Evolutionary conservation across 2,113 vertebrate species (phyloP), one percentile per base, ranked within the genome.

Genomic region (Origma solitaria): DNA sequence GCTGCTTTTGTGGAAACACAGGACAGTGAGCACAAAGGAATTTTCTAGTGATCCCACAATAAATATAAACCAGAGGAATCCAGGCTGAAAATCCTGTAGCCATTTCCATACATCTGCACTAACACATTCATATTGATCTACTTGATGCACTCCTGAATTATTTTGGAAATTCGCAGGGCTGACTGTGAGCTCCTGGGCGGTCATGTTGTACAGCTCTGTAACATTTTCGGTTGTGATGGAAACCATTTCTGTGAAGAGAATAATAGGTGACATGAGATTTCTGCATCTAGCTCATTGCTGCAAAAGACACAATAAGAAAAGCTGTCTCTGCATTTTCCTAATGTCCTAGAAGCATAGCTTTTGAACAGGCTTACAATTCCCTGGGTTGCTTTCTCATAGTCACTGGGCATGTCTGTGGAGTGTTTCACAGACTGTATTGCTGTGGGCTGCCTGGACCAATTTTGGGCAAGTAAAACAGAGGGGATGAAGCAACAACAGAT

Each of bases 1-100:
- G 16, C 95, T 86, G 87, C 98, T 99, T 94, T 98, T 99, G 94
- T 99, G 99, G 49, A 99, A 96, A 82, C 97, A 98, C 95, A 99
- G 98, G 31, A 99, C 95, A 0, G 97, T 90, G 94, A 99, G 98
- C 66, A 99, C 98, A 30, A 99, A 99, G 25, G 97, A 31, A 58
- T 99, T 99, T 42, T 99, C 98, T 6, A 98, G 23, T 6, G 97
- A 73, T 25, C 99, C 98, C 64, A 99, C 82, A 49, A 98, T 61
- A 31, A 98, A 98, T 91, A 99, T 97, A 90, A 98, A 19, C 97
- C 98, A 97, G 93, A 99, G 98, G 88, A 98, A 99, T 28, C 94
- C 92, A 1, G 99, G 98, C 90, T 99, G 98, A 54, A 94, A 96
- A 58, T 83, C 27, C 4, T 91, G 56, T 40, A 99, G 66, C 98